Conservation (phyloP, 2,888 invertebrate species). For the Archips xylosteana region DNA sequence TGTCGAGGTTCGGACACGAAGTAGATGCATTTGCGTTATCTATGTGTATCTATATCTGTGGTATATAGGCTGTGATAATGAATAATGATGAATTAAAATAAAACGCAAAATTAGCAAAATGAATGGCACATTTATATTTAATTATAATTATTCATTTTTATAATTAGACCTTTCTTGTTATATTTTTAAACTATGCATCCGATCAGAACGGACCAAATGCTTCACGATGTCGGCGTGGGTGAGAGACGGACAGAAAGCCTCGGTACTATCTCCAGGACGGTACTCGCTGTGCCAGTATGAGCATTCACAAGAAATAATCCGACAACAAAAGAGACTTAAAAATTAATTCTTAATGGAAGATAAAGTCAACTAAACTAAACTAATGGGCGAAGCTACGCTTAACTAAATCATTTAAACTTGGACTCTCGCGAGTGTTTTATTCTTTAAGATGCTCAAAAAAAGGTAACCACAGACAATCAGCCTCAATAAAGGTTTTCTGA, state of each 20-base stretch:
- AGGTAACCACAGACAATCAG: background rate
- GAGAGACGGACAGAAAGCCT: conserved; percentile 48
- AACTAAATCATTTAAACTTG: conserved; percentile 35
- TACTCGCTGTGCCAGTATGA: conserved; percentile 55
- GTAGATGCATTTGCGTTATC: too few species aligned
- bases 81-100: conserved; percentile 57
- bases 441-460: background rate
- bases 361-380: conserved; percentile 78
- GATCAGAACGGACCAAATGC: conserved; percentile 72
- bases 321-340: conserved; percentile 73
- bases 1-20: too few species aligned
- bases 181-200: conserved; percentile 78
- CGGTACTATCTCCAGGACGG: conserved; percentile 68
- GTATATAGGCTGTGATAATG: too few species aligned
- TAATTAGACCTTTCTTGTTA: conserved; percentile 84
- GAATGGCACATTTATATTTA: conserved; percentile 87
- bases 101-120: conserved; percentile 84
- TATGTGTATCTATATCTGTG: too few species aligned
- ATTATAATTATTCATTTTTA: conserved; percentile 86
- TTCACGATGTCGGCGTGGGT: conserved; percentile 59
- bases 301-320: conserved; percentile 53
- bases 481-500: background rate
- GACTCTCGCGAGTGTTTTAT: conserved; percentile 9
- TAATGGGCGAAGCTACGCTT: conserved; percentile 54
- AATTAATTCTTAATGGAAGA: conserved; percentile 79